Evolutionary conservation across 2,113 vertebrate genomes (phyloP).

Genomic region (Pan troglodytes): NHGRI_mPanTro3-v2.1_pri NC_072417.2:56183001-56183500

Average conservation of each 20-base stretch:
- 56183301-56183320: background rate
- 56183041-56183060: background rate
- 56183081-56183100: background rate
- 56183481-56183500: background rate
- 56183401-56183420: background rate
- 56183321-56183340: background rate
- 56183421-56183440: background rate
- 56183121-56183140: background rate
- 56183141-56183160: background rate
- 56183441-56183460: background rate
- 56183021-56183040: background rate
- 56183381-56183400: background rate
- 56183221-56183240: background rate
- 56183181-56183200: background rate
- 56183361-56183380: background rate
- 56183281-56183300: background rate
- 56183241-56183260: background rate
- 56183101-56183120: background rate
- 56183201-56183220: background rate
- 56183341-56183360: background rate
- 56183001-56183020: background rate
- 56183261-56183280: background rate
- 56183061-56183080: background rate
- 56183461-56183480: background rate
- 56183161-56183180: background rate